These are phyloP conservation scores for Sebastes taczanowskii DNA, from an alignment of 2,797 vertebrate species.

Conservation along the genomic window DNA sequence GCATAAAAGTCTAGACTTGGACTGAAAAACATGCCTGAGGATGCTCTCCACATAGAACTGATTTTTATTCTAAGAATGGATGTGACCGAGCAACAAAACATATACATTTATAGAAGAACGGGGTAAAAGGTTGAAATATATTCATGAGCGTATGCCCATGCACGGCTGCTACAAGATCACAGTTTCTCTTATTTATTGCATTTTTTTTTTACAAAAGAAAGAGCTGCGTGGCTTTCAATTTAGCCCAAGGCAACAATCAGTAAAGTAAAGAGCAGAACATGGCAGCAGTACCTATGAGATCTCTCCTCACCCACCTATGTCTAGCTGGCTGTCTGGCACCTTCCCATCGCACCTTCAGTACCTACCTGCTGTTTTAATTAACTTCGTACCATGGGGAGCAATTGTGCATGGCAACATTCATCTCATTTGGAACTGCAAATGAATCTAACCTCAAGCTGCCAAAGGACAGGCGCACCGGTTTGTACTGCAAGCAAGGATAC, in stretches of 20 bases:
- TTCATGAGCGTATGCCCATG: neutral
- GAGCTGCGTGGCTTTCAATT: constrained; percentile 11
- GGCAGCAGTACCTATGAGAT: constrained; percentile 45
- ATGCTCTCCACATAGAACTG: constrained; percentile 27
- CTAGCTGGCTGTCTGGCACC: constrained; percentile 64
- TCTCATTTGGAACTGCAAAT: constrained; percentile 70
- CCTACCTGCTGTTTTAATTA: constrained; percentile 77
- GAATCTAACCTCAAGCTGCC: constrained; percentile 54
- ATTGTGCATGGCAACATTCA: constrained; percentile 75
- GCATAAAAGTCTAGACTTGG: constrained; percentile 52
- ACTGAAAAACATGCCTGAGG: constrained; percentile 33
- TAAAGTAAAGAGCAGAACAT: constrained; percentile 42
- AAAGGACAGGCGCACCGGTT: constrained; percentile 21
- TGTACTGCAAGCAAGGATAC: neutral
- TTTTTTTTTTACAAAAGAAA: neutral
- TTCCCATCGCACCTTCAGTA: constrained; percentile 67
- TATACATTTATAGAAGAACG: constrained; percentile 12
- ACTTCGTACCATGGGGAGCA: constrained; percentile 71
- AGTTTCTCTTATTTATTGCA: neutral
- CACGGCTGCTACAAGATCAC: neutral
- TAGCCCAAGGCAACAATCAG: constrained; percentile 25
- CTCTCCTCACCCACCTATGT: constrained; percentile 50
- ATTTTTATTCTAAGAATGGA: constrained; percentile 46
- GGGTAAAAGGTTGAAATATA: constrained; percentile 2
- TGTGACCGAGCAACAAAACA: neutral